A percentile compares a stretch with the other conserved stretches of the same genome.
Evolutionary conservation across 2,888 invertebrate species (phyloP).

Genomic region (Sceliomorpha sp.): DNA sequence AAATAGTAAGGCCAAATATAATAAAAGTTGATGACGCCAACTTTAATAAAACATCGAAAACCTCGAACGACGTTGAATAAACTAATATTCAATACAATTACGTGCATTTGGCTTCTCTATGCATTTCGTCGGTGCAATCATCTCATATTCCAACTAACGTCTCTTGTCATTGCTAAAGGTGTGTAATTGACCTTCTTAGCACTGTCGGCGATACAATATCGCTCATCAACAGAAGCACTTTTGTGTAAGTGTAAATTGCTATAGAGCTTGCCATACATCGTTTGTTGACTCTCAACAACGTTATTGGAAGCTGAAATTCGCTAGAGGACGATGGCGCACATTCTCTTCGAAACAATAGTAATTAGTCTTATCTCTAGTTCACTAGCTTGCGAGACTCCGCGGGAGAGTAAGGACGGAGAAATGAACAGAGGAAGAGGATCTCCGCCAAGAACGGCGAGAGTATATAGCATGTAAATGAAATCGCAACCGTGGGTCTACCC

Average conservation of each 20-base stretch:
- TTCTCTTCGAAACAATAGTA: conserved; percentile 70
- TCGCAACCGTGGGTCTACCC: conserved; percentile 43
- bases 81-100: too few relatives aligned
- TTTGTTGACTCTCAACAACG: conserved; percentile 63
- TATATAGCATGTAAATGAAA: conserved; percentile 40
- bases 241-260: conserved; percentile 9
- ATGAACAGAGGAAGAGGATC: conserved; percentile 40
- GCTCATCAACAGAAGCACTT: neutral
- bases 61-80: too few relatives aligned
- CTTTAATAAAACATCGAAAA: too few relatives aligned
- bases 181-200: too few relatives aligned
- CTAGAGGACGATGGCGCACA: conserved; percentile 58
- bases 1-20: too few relatives aligned
- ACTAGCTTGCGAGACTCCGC: conserved; percentile 65
- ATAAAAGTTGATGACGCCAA: too few relatives aligned
- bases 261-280: conserved; percentile 41
- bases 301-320: conserved; percentile 65
- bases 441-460: conserved; percentile 23
- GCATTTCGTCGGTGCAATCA: too few relatives aligned
- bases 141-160: too few relatives aligned
- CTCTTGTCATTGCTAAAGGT: too few relatives aligned
- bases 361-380: conserved; percentile 69
- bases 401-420: conserved; percentile 54
- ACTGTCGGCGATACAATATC: neutral
- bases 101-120: too few relatives aligned